Evolutionary conservation across 2,888 invertebrate species (phyloP).

Genomic region (Melipona bicolor): DNA sequence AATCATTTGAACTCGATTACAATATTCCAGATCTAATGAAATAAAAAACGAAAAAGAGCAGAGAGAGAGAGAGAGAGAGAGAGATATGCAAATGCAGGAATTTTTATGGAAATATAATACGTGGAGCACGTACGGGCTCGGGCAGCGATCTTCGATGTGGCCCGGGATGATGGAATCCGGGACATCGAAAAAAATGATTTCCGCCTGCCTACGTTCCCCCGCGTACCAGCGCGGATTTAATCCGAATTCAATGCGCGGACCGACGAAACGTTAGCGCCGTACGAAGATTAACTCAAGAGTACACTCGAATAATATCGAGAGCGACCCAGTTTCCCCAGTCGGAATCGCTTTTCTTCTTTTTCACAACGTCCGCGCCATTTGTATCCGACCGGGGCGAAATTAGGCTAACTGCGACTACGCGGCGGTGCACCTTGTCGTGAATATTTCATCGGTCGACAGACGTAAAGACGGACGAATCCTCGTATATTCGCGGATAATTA

Average conservation of each 20-base stretch:
- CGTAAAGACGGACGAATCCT: slow-evolving; percentile 37
- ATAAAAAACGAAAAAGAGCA: neutral
- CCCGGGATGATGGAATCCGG: too few relatives aligned
- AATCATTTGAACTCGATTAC: neutral
- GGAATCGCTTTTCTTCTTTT: slow-evolving; percentile 18
- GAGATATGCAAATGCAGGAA: neutral
- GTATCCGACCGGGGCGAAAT: slow-evolving; percentile 10
- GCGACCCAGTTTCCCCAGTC: slow-evolving; percentile 14
- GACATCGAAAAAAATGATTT: slow-evolving; percentile 6
- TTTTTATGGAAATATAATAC: slow-evolving; percentile 9
- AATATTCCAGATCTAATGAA: neutral
- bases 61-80: neutral
- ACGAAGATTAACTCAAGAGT: slow-evolving; percentile 21
- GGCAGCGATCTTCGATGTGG: neutral
- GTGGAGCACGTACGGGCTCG: neutral
- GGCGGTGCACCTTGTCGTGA: neutral
- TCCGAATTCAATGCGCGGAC: slow-evolving; percentile 31
- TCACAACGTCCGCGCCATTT: slow-evolving; percentile 1
- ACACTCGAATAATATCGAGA: slow-evolving; percentile 24
- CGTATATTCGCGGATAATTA: slow-evolving; percentile 51
- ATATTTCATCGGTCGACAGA: slow-evolving; percentile 34
- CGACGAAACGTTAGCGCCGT: slow-evolving; percentile 32
- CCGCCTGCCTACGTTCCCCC: too few relatives aligned
- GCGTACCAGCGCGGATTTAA: slow-evolving; percentile 13
- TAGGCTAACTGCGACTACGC: neutral